Percentiles rank a stretch among this genome's conserved stretches.
Conservation (phyloP, 2,888 invertebrate genomes). For the Polydesmus complanatus region DNA sequence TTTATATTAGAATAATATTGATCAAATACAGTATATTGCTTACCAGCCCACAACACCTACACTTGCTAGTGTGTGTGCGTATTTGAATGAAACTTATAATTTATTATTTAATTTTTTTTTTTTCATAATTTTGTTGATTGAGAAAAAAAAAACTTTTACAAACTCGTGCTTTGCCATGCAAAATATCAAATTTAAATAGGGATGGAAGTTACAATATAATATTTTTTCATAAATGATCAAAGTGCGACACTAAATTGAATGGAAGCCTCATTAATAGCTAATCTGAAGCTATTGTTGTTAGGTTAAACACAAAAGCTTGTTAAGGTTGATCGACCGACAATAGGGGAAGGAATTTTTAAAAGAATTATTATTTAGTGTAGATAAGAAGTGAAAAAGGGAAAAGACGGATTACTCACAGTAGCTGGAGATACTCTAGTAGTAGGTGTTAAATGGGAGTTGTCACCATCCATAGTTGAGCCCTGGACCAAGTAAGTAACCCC, state of each 20-base stretch:
- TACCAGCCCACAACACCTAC: constrained; percentile 15
- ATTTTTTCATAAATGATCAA: no score
- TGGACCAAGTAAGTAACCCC: constrained; percentile 25
- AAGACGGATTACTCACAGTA: constrained; percentile 54
- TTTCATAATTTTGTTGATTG: neutral
- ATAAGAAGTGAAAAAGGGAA: neutral
- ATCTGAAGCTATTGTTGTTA: no score
- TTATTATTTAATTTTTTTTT: no score
- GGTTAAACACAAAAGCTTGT: no score
- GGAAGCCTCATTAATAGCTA: no score
- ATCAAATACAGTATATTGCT: neutral
- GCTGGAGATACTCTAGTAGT: constrained; percentile 75
- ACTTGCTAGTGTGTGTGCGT: constrained; percentile 2
- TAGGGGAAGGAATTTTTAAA: no score
- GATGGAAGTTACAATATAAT: no score
- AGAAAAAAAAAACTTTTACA: no score
- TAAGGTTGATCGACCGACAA: neutral
- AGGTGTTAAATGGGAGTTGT: constrained; percentile 46
- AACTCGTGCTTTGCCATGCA: no score
- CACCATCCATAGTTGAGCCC: constrained; percentile 40
- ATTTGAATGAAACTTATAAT: neutral
- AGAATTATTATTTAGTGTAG: neutral
- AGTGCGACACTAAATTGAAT: no score
- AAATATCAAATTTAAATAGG: no score
- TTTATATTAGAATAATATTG: no score